Evolutionary conservation across 2,888 invertebrate genomes (phyloP).

Genomic region (Eupithecia pulchellata): DNA sequence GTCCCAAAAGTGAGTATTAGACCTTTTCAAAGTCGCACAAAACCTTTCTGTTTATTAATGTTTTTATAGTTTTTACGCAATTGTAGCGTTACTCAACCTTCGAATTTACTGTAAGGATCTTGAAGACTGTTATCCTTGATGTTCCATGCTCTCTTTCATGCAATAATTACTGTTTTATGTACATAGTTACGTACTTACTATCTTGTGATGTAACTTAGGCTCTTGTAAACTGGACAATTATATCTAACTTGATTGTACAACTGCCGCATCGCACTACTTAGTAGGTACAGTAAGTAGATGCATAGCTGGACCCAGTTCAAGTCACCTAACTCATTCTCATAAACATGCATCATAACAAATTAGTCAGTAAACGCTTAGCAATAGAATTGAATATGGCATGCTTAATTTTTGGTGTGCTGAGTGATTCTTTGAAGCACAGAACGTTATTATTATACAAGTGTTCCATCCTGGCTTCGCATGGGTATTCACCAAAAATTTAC

Average conservation of each 20-base stretch:
- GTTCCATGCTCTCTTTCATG: not conserved
- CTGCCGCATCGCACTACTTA: not conserved
- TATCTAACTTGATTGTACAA: conserved; percentile 19
- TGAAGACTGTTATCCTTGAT: conserved; percentile 19
- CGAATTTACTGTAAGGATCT: conserved; percentile 20
- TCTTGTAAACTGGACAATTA: not conserved
- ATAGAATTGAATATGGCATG: not conserved
- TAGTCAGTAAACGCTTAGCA: not conserved
- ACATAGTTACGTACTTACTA: not conserved
- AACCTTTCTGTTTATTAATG: conserved; percentile 40
- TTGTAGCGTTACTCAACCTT: conserved; percentile 33
- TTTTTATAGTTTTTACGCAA: conserved; percentile 25
- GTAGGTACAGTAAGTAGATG: not conserved
- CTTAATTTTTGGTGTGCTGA: not conserved
- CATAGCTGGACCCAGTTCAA: not conserved
- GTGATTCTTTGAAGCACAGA: not conserved
- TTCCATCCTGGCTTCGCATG: too few species aligned
- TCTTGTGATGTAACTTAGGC: conserved; percentile 26
- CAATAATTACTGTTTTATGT: not conserved
- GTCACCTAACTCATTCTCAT: not conserved
- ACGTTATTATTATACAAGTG: too few species aligned
- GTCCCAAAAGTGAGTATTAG: conserved; percentile 34
- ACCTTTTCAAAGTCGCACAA: conserved; percentile 1
- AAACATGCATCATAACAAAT: not conserved
- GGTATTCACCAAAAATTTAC: too few species aligned